These are phyloP conservation scores for Stylophora pistillata DNA, from an alignment of 64 coral and sea anemone species.

Conservation along the genomic window DNA sequence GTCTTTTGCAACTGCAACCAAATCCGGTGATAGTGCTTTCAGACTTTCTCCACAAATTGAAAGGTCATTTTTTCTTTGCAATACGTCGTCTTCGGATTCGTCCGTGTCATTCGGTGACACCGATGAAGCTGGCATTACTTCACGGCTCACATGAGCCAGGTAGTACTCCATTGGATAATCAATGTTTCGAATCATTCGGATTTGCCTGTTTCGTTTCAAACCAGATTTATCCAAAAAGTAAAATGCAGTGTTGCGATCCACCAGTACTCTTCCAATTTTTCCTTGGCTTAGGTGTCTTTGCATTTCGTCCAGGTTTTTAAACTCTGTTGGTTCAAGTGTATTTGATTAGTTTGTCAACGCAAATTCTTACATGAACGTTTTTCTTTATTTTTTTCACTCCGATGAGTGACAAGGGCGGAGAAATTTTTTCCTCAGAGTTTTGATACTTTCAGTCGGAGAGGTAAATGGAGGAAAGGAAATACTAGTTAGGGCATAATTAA, in stretches of 20 bases:
- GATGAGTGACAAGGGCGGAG: too few relatives aligned
- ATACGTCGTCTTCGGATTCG: neutral
- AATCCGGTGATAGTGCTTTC: neutral
- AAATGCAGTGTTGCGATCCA: constrained; percentile 39
- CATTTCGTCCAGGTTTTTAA: constrained; percentile 30
- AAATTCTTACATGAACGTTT: neutral
- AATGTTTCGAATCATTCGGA: constrained; percentile 25
- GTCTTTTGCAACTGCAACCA: neutral
- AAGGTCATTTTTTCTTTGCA: neutral
- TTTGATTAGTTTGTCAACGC: neutral
- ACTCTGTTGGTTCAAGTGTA: neutral
- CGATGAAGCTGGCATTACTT: neutral
- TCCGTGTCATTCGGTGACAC: neutral
- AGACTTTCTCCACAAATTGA: neutral
- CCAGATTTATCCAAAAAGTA: constrained; percentile 22
- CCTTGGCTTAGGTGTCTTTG: constrained; percentile 6
- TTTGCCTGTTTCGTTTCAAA: constrained; percentile 26
- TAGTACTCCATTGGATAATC: constrained; percentile 38
- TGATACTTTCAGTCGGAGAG: too few relatives aligned
- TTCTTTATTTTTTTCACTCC: too few relatives aligned
- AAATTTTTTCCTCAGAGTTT: too few relatives aligned
- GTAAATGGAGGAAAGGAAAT: too few relatives aligned
- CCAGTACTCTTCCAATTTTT: constrained; percentile 16
- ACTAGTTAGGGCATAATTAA: too few relatives aligned
- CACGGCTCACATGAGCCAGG: neutral